These are phyloP conservation scores for Platygyra sinensis DNA, from an alignment of 64 coral and sea anemone genomes.

Conservation along the genomic window DNA sequence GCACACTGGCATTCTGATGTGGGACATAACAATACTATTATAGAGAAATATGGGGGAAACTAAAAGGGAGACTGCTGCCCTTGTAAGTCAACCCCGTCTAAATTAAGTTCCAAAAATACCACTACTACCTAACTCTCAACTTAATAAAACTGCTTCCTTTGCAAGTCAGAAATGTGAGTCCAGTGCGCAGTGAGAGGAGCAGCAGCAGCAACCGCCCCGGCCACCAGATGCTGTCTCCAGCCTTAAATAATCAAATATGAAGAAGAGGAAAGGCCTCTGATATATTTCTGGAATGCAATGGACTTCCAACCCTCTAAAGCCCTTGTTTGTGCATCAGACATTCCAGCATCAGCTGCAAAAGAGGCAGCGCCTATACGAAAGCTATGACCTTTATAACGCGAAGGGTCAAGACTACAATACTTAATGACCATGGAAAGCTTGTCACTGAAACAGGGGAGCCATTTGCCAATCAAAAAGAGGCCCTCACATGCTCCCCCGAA, in stretches of 20 bases:
- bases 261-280: not conserved
- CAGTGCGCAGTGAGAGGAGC: not conserved
- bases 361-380: slow-evolving; percentile 42
- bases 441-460: no score
- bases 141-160: slow-evolving; percentile 1
- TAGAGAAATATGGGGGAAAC: no score
- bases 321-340: slow-evolving; percentile 37
- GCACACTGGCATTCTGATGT: no score
- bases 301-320: slow-evolving; percentile 46
- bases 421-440: no score
- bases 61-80: slow-evolving; percentile 16
- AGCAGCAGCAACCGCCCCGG: not conserved
- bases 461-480: no score
- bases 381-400: slow-evolving; percentile 45
- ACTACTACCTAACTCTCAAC: not conserved
- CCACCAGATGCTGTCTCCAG: not conserved
- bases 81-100: not conserved
- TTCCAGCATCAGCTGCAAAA: slow-evolving; percentile 25
- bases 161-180: not conserved
- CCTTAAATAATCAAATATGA: not conserved
- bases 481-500: no score
- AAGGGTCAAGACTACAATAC: not conserved
- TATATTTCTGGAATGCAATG: slow-evolving; percentile 36
- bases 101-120: not conserved
- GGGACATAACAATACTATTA: no score